Evolutionary conservation across 2,113 vertebrate species (phyloP), one percentile per base, ranked within the genome.

Genomic region (human): DNA sequence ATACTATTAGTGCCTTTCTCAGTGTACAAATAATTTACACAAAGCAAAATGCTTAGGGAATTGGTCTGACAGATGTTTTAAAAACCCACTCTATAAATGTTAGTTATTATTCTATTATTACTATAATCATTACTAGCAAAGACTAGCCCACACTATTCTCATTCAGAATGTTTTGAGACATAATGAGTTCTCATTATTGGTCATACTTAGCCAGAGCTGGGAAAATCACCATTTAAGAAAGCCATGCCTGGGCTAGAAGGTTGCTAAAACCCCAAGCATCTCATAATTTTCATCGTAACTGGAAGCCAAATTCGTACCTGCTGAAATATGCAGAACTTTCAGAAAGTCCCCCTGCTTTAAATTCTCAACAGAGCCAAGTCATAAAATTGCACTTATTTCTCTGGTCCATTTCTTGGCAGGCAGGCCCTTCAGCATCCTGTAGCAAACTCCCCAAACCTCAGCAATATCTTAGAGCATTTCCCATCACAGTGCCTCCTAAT

Each of bases 271-370:
- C 20, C 78, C 64, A 61, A 8, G 78, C 8, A 20, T 16, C 40
- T 89, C 70, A 91, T 43, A 18, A 90, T 75, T 70, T 82, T 59
- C 50, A 38, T 76, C 16, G 9, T 48, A 38, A 70, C 80, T 38
- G 18, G 89, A 79, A 95, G 91, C 72, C 18, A 85, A 89, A 59
- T 93, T 70, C 66, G 73, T 79, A 97, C 93, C 92, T 93, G 93
- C 64, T 97, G 66, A 95, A 98, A 85, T 90, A 90, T 72, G 38
- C 32, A 50, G 57, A 76, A 25, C 88, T 52, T 92, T 93, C 72
- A 89, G 76, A 61, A 94, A 86, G 82, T 14, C 72, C 90, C 66
- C 92, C 57, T 35, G 1, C 11, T 95, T 57, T 40, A 90, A 84
- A 87, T 35, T 85, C 78, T 85, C 81, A 79, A 70, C 55, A 90